phyloP scores from a whole-genome alignment of 53 echinoderm and acorn worm genomes.

The Paracentrotus lividus region DNA sequence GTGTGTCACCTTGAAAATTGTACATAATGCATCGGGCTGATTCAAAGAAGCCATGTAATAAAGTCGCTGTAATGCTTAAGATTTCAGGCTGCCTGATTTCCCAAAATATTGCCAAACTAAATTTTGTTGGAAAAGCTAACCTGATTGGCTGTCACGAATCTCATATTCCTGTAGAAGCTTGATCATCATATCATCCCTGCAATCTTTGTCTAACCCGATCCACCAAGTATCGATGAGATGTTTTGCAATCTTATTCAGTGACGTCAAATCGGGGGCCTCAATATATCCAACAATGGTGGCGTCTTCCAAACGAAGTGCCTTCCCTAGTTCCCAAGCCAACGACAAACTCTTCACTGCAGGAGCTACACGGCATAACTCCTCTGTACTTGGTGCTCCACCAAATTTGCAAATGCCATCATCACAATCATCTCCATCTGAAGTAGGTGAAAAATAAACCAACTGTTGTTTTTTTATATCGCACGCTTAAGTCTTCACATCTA shows the following conservation, averaged over 20 bases:
- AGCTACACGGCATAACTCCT: neutral
- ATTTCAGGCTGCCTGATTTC: too few species aligned
- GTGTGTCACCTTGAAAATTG: too few species aligned
- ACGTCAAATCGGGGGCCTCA: neutral
- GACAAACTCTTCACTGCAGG: neutral
- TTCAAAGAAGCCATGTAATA: too few species aligned
- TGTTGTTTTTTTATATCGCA: neutral
- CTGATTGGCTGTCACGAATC: neutral
- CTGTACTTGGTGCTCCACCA: neutral
- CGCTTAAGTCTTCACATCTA: neutral
- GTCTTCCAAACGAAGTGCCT: neutral
- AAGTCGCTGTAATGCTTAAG: too few species aligned
- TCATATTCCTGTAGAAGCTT: neutral
- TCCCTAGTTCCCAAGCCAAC: neutral
- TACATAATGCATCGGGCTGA: too few species aligned
- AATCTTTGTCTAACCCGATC: neutral
- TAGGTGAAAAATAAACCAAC: neutral
- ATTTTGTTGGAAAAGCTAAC: too few species aligned
- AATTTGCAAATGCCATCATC: too few species aligned
- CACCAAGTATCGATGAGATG: neutral
- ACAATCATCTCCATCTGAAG: neutral
- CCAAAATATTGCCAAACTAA: too few species aligned
- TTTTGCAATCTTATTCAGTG: neutral
- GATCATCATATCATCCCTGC: neutral
- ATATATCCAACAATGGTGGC: neutral